These are phyloP conservation scores for Gavia stellata DNA, from an alignment of 2,113 vertebrate species.

Conservation along the genomic window DNA sequence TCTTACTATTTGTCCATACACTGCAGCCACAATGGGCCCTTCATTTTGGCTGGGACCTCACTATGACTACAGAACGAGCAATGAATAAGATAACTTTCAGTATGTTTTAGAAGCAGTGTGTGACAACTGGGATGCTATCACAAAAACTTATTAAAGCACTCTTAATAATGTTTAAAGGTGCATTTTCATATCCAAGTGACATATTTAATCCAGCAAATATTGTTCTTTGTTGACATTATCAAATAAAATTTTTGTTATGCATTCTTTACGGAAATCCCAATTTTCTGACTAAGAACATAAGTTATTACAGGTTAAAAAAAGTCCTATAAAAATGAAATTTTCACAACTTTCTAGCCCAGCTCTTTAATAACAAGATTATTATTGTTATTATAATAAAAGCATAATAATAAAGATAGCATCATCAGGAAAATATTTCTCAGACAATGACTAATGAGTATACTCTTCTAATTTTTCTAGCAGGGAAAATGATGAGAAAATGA, in stretches of 20 bases:
- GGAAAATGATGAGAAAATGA: neutral
- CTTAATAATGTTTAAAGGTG: neutral
- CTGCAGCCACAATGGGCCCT: constrained; percentile 19
- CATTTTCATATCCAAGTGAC: neutral
- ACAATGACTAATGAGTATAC: neutral
- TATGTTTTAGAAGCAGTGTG: neutral
- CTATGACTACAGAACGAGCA: neutral
- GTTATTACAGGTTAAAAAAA: neutral
- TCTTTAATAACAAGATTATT: neutral
- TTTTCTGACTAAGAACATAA: neutral
- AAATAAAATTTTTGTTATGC: neutral
- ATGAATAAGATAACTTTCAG: neutral
- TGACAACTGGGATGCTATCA: neutral
- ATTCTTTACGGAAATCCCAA: neutral
- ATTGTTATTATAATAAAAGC: neutral
- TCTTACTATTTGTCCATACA: constrained; percentile 40
- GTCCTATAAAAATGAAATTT: neutral
- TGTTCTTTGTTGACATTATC: neutral
- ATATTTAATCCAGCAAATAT: neutral
- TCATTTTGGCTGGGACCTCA: constrained; percentile 13
- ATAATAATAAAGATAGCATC: neutral
- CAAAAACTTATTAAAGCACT: neutral
- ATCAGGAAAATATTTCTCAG: neutral
- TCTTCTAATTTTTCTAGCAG: neutral
- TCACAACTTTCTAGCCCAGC: neutral